Percentiles rank a stretch among this genome's conserved stretches.
Conservation (phyloP, 2,888 invertebrate species). For the Anoplius nigerrimus region DNA sequence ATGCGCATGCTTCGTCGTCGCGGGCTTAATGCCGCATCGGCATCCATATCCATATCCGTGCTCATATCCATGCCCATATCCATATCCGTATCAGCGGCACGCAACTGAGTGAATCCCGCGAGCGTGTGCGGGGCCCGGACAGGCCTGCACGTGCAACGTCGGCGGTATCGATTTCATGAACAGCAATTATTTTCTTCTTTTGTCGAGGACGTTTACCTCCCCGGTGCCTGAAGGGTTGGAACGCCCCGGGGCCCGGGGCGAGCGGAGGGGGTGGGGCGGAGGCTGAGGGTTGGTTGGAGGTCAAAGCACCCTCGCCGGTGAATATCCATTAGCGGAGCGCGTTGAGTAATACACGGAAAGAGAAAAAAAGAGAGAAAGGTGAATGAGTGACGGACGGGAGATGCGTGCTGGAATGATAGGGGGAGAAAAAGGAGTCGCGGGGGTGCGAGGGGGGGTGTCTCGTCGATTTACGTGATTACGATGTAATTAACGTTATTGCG, state of each 20-base stretch:
- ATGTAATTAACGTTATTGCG: conserved; percentile 39
- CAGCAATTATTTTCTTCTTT: conserved; percentile 59
- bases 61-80: no score
- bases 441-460: not conserved
- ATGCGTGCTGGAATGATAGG: conserved; percentile 6
- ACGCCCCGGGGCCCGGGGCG: not conserved
- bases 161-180: conserved; percentile 53
- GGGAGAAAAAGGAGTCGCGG: not conserved
- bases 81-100: no score
- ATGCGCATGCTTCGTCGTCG: not conserved
- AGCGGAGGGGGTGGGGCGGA: not conserved
- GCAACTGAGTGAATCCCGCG: no score
- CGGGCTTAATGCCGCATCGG: no score
- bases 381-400: no score
- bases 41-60: no score
- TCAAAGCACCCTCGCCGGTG: conserved; percentile 52
- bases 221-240: not conserved
- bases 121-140: not conserved
- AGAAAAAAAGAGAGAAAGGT: conserved; percentile 4
- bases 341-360: conserved; percentile 4
- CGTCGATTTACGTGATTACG: conserved; percentile 43
- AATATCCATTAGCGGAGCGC: conserved; percentile 48
- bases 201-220: conserved; percentile 54
- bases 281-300: conserved; percentile 35
- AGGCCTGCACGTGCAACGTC: conserved; percentile 16